Conservation (phyloP, 2,113 vertebrate species). For the Ophthalmolycus amberensis region DNA sequence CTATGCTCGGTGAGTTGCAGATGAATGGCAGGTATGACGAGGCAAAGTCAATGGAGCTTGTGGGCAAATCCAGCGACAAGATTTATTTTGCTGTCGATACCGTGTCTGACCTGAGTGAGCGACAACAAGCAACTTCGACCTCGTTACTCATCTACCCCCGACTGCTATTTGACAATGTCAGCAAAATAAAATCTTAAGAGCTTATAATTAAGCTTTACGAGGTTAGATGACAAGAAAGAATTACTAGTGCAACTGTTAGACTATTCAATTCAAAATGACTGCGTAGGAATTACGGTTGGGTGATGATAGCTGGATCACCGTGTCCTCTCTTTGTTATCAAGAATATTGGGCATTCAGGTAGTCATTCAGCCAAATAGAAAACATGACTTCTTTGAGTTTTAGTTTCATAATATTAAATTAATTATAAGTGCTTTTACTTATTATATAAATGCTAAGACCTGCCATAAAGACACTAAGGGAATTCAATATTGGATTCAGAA, state of each 20-base stretch:
- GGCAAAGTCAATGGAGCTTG: conserved; percentile 61
- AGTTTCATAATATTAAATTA: neutral
- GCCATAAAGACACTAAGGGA: neutral
- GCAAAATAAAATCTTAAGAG: neutral
- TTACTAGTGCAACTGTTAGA: conserved; percentile 6
- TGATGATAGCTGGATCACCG: neutral
- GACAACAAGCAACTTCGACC: conserved; percentile 29
- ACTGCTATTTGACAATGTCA: conserved; percentile 14
- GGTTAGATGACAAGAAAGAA: conserved; percentile 23
- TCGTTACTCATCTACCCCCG: conserved; percentile 6
- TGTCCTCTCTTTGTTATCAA: neutral
- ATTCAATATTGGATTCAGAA: neutral
- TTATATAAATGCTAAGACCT: neutral
- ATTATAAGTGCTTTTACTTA: neutral
- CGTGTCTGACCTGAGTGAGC: conserved; percentile 43
- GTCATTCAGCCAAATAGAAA: neutral
- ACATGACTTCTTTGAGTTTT: neutral
- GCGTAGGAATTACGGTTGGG: conserved; percentile 43
- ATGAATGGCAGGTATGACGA: conserved; percentile 57
- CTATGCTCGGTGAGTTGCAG: conserved; percentile 72
- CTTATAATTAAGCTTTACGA: conserved; percentile 14
- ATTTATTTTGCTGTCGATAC: conserved; percentile 21
- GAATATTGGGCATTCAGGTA: neutral
- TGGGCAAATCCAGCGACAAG: conserved; percentile 37
- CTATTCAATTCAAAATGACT: conserved; percentile 28